phyloP scores from a whole-genome alignment of 2,113 vertebrate species.

The Catharus fuscescens region DNA sequence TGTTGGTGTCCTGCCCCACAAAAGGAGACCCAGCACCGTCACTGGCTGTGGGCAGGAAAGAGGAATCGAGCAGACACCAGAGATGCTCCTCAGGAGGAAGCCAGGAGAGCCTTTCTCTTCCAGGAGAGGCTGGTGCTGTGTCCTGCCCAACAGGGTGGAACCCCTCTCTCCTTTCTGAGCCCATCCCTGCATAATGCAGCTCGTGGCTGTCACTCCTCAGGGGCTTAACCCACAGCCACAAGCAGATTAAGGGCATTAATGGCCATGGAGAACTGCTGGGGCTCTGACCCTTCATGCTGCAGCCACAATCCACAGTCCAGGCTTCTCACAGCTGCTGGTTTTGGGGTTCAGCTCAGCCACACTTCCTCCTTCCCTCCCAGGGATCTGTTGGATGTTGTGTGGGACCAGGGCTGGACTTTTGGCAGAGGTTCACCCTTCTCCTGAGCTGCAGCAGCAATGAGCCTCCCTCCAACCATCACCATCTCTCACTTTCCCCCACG shows the following conservation, averaged over 20 bases:
- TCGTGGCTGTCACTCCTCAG: accelerated
- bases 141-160: accelerated
- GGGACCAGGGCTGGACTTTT: not conserved
- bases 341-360: not conserved
- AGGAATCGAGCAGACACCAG: not conserved
- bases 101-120: not conserved
- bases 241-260: accelerated
- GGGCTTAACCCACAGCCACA: accelerated
- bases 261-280: not conserved
- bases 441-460: not conserved
- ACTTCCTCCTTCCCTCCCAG: not conserved
- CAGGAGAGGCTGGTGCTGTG: accelerated
- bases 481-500: not conserved
- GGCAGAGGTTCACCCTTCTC: not conserved
- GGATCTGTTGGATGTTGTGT: not conserved
- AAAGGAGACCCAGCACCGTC: not conserved
- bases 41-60: not conserved
- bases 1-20: not conserved
- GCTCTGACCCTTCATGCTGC: accelerated
- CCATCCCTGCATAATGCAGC: accelerated
- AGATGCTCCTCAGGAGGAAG: not conserved
- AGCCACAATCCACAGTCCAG: not conserved
- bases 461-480: not conserved
- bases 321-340: not conserved
- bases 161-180: not conserved